Conservation (phyloP, 2,113 vertebrate genomes). For the Sebastes fasciatus region DNA sequence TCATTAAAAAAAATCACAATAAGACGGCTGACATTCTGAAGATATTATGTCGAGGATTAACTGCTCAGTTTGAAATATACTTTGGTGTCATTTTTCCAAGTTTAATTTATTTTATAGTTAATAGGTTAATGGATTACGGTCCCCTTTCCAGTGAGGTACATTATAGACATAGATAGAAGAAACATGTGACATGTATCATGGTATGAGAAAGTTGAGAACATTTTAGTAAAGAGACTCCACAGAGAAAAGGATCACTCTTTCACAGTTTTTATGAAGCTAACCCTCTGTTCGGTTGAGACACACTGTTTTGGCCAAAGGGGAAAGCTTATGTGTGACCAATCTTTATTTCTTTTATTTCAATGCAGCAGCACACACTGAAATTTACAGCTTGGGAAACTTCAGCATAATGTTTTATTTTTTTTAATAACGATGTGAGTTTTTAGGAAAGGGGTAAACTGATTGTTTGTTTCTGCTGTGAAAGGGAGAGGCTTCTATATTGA, state of each 20-base stretch:
- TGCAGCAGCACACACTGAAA: not conserved
- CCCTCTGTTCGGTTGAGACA: not conserved
- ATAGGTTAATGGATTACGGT: not conserved
- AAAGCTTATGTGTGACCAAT: slow-evolving; percentile 30
- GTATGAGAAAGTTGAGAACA: slow-evolving; percentile 1
- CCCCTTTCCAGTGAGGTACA: not conserved
- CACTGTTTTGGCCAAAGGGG: slow-evolving; percentile 48
- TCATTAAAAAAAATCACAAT: not conserved
- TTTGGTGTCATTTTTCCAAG: not conserved
- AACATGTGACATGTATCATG: not conserved
- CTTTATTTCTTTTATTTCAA: slow-evolving; percentile 37
- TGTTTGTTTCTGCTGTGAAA: too few species aligned
- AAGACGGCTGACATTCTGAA: not conserved
- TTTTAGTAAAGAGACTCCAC: not conserved
- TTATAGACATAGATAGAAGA: not conserved
- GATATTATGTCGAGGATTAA: not conserved
- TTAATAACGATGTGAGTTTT: not conserved
- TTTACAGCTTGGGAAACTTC: not conserved
- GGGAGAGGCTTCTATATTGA: not conserved
- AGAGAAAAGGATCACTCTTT: not conserved
- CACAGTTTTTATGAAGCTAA: slow-evolving; percentile 11
- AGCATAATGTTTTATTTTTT: not conserved
- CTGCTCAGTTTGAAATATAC: not conserved
- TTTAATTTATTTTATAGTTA: not conserved
- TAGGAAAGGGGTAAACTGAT: not conserved